Evolutionary conservation across 2,797 vertebrate species (phyloP).

Genomic region (Macrochelys suwanniensis): DNA sequence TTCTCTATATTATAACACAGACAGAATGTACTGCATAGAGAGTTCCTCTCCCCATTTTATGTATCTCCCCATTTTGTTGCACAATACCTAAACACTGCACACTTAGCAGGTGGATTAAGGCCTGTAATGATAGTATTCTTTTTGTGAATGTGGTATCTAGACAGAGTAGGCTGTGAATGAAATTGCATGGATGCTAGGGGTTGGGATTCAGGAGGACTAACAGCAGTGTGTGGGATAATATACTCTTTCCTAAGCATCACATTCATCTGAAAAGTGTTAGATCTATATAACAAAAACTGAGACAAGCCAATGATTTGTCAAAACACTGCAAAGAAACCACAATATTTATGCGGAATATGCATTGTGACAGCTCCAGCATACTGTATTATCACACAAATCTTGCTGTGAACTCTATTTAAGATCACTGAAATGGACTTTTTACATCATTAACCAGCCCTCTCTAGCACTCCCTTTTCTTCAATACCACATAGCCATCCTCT

Average conservation of each 20-base stretch:
- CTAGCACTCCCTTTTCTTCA: slow-evolving; percentile 15
- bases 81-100: neutral
- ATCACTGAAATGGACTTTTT: slow-evolving; percentile 35
- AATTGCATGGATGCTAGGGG: neutral
- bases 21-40: neutral
- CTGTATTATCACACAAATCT: slow-evolving; percentile 14
- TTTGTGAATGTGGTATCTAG: neutral
- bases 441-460: slow-evolving; percentile 36
- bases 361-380: neutral
- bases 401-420: neutral
- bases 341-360: neutral
- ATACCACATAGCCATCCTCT: neutral
- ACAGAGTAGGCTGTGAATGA: neutral
- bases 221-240: neutral
- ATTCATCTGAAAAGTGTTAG: neutral
- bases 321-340: neutral
- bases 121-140: neutral
- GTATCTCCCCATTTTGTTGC: too few relatives aligned
- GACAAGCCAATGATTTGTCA: neutral
- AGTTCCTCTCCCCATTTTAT: neutral
- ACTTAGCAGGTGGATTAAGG: neutral
- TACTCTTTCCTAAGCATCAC: neutral
- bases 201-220: neutral
- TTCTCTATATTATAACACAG: neutral
- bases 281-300: neutral